Evolutionary conservation across 2,797 vertebrate species (phyloP).

Genomic region (Lepilemur ruficaudatus): DNA sequence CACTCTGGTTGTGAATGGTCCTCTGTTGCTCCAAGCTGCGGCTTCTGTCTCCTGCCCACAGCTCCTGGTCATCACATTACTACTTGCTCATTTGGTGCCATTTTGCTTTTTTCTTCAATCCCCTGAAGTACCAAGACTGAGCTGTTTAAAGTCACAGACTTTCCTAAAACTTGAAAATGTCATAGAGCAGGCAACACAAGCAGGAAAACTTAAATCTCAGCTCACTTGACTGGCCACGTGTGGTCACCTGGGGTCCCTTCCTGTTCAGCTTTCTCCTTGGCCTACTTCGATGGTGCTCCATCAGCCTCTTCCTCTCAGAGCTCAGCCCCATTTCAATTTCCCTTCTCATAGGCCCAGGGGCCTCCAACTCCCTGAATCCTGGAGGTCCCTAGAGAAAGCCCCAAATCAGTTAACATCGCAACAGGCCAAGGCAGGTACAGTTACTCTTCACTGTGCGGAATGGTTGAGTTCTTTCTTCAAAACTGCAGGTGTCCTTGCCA

Average conservation of each 20-base stretch:
- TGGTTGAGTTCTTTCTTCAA: neutral
- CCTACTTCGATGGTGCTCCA: rapidly evolving
- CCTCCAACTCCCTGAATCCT: neutral
- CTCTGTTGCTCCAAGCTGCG: rapidly evolving
- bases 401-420: neutral
- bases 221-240: neutral
- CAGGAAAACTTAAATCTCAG: neutral
- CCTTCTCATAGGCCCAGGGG: neutral
- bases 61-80: no score
- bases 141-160: neutral
- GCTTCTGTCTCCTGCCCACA: neutral
- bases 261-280: neutral
- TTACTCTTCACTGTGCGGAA: neutral
- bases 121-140: neutral
- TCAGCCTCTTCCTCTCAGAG: neutral
- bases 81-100: neutral
- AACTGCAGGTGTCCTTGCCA: neutral
- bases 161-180: neutral
- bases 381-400: neutral
- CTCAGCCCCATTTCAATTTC: neutral
- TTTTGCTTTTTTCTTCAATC: neutral
- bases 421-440: neutral
- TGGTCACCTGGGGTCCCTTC: neutral
- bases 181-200: neutral
- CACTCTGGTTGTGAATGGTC: neutral